Evolutionary conservation across 2,888 invertebrate genomes (phyloP).

Genomic region (Acronicta alni): DNA sequence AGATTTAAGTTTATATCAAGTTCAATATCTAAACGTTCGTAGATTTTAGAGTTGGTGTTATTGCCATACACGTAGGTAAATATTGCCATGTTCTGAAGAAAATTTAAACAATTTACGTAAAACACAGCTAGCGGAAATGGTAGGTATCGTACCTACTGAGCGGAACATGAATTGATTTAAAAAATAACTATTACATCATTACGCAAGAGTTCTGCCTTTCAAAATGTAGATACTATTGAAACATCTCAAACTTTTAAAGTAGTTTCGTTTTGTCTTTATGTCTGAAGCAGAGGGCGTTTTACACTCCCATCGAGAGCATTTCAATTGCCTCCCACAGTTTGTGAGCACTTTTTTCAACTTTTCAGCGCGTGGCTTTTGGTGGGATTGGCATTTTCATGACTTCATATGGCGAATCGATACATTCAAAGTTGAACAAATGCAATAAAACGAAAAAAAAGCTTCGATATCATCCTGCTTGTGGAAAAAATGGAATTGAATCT

Average conservation of each 20-base stretch:
- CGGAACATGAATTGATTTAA: background rate
- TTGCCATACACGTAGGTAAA: too few species aligned
- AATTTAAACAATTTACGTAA: too few species aligned
- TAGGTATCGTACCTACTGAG: too few species aligned
- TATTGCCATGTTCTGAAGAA: too few species aligned
- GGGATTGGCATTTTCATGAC: slow-evolving; percentile 41
- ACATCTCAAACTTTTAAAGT: slow-evolving; percentile 40
- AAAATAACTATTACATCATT: background rate
- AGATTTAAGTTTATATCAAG: too few species aligned
- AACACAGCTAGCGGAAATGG: too few species aligned
- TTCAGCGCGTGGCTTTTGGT: slow-evolving; percentile 37
- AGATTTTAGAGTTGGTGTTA: too few species aligned
- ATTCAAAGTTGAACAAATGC: slow-evolving; percentile 18
- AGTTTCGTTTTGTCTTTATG: slow-evolving; percentile 52
- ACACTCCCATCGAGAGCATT: slow-evolving; percentile 47
- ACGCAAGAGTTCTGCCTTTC: too few species aligned
- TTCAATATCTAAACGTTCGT: too few species aligned
- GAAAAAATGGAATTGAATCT: slow-evolving; percentile 11
- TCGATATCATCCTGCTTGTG: slow-evolving; percentile 3
- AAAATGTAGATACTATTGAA: background rate
- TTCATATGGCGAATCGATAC: slow-evolving; percentile 38
- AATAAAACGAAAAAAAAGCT: slow-evolving; percentile 18
- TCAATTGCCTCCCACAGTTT: slow-evolving; percentile 53
- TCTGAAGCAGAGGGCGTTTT: slow-evolving; percentile 31
- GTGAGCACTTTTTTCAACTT: slow-evolving; percentile 41